phyloP scores from a whole-genome alignment of 2,113 vertebrate species.

The Pseudopodoces humilis region DNA sequence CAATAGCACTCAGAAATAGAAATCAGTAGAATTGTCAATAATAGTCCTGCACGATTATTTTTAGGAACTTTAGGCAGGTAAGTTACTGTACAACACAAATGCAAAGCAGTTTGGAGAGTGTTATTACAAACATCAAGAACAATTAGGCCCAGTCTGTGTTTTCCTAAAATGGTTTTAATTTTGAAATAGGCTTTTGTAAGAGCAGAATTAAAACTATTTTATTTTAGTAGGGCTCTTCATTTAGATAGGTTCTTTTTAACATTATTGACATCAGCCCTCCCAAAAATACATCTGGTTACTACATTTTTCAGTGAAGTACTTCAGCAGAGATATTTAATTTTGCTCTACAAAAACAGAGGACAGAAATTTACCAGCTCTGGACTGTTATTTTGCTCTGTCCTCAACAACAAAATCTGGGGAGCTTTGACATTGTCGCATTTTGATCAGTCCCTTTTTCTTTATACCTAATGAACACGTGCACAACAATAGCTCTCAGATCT shows the following conservation, averaged over 20 bases:
- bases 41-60: not conserved
- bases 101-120: not conserved
- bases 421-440: conserved; percentile 62
- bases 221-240: not conserved
- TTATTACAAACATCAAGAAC: not conserved
- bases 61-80: not conserved
- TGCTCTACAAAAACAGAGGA: not conserved
- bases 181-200: not conserved
- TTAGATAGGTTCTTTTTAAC: not conserved
- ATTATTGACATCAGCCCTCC: not conserved
- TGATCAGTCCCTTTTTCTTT: conserved; percentile 61
- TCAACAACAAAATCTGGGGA: conserved; percentile 27
- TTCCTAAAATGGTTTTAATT: not conserved
- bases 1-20: not conserved
- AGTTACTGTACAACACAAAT: not conserved
- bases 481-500: conserved; percentile 71
- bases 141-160: not conserved
- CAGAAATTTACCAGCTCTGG: not conserved
- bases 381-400: not conserved
- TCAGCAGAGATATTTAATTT: conserved; percentile 17
- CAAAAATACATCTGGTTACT: not conserved
- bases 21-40: not conserved
- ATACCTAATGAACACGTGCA: conserved; percentile 60
- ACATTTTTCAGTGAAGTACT: not conserved
- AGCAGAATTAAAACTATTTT: not conserved